phyloP scores from a whole-genome alignment of 2,888 invertebrate species.

The Nebria brevicollis region DNA sequence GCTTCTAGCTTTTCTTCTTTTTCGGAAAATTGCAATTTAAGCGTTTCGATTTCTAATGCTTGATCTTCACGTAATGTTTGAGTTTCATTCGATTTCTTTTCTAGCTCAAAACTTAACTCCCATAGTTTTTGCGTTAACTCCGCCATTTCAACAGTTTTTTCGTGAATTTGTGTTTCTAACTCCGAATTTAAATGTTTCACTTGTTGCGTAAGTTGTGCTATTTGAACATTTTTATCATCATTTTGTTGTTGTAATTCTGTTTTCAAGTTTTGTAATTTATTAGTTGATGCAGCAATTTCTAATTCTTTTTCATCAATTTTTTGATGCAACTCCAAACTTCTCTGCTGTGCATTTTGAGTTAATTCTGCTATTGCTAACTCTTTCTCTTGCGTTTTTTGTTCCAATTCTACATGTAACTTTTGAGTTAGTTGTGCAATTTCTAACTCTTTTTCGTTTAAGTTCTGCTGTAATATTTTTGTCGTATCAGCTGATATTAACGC shows the following conservation, averaged over 20 bases:
- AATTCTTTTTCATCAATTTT: conserved; percentile 50
- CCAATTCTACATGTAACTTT: conserved; percentile 27
- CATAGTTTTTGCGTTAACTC: background rate
- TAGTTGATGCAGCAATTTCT: conserved; percentile 48
- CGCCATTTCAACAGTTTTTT: background rate
- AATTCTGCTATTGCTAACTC: conserved; percentile 41
- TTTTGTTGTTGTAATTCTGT: conserved; percentile 19
- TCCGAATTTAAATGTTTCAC: conserved; percentile 21
- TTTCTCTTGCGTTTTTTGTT: conserved; percentile 35
- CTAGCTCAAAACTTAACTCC: background rate
- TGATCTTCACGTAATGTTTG: background rate
- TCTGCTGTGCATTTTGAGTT: background rate
- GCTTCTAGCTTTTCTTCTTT: conserved; percentile 55
- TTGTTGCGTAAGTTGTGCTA: conserved; percentile 28
- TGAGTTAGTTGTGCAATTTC: conserved; percentile 47
- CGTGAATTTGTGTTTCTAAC: background rate
- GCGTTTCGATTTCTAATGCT: conserved; percentile 14
- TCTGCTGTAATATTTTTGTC: conserved; percentile 53
- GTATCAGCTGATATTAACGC: conserved; percentile 48
- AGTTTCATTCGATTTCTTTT: background rate
- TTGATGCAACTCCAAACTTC: conserved; percentile 3
- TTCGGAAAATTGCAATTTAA: conserved; percentile 34
- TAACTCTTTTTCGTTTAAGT: conserved; percentile 51
- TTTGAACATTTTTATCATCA: conserved; percentile 35
- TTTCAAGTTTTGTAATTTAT: conserved; percentile 43